phyloP scores from a whole-genome alignment of 2,797 vertebrate species.

The Pteropus rufus region DNA sequence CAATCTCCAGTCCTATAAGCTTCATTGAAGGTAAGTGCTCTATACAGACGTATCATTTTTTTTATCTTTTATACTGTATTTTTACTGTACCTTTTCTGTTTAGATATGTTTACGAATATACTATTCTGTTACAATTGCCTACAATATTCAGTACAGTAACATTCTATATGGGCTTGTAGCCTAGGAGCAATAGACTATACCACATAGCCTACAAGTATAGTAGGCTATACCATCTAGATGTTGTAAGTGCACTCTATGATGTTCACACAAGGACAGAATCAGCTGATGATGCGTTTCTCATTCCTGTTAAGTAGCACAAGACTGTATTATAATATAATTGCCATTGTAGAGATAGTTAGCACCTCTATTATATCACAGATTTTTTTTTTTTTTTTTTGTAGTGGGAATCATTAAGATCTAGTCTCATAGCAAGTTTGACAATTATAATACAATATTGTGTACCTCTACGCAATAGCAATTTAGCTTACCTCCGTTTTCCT shows the following conservation, averaged over 20 bases:
- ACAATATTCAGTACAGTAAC: not conserved
- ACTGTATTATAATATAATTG: not conserved
- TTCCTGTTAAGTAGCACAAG: not conserved
- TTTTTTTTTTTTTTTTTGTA: not conserved
- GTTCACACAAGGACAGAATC: not conserved
- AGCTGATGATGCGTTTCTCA: not conserved
- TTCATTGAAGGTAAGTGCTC: too few species aligned
- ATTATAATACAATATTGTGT: not conserved
- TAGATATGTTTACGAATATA: too few species aligned
- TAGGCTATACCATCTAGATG: not conserved
- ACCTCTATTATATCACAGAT: not conserved
- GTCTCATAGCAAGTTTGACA: not conserved
- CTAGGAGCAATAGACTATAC: not conserved
- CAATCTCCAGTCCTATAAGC: too few species aligned
- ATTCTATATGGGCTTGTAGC: not conserved
- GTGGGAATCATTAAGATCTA: not conserved
- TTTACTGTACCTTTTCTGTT: not conserved
- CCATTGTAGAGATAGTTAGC: not conserved
- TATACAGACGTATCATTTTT: too few species aligned
- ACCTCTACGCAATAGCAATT: not conserved
- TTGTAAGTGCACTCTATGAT: not conserved
- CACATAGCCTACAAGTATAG: not conserved
- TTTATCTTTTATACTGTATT: not conserved
- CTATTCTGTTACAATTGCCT: not conserved
- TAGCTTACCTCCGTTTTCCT: not conserved